phyloP scores from a whole-genome alignment of 2,888 invertebrate species.

The Habrosyne pyritoides region DNA sequence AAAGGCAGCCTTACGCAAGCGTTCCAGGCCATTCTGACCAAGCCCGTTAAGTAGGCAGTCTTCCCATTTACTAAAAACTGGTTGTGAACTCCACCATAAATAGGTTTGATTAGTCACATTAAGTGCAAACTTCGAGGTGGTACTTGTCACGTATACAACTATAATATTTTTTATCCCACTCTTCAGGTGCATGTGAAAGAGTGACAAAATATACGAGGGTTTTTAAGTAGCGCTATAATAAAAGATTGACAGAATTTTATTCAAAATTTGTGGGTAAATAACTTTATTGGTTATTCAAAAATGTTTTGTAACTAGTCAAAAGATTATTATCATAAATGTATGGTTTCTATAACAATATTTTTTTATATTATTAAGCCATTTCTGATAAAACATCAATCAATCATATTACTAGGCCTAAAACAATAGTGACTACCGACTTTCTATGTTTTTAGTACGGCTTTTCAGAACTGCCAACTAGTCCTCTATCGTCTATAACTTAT shows the following conservation, averaged over 20 bases:
- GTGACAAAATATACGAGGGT: not conserved
- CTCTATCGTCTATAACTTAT: no score
- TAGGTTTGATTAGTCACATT: slow-evolving; percentile 4
- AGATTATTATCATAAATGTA: no score
- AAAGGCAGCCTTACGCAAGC: not conserved
- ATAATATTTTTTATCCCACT: not conserved
- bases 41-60: not conserved
- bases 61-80: slow-evolving; percentile 3
- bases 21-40: not conserved
- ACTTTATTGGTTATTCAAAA: no score
- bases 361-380: no score
- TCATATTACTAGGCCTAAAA: no score
- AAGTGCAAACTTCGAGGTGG: not conserved
- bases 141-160: not conserved
- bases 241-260: not conserved
- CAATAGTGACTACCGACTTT: no score
- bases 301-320: no score
- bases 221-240: not conserved
- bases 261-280: no score
- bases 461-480: no score
- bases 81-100: slow-evolving; percentile 2
- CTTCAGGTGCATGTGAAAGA: not conserved
- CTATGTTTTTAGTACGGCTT: no score
- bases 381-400: no score
- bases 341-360: no score